Evolutionary conservation across 2,888 invertebrate species (phyloP), one percentile per base, ranked within the genome.

Genomic region (Protonemura montana): DNA sequence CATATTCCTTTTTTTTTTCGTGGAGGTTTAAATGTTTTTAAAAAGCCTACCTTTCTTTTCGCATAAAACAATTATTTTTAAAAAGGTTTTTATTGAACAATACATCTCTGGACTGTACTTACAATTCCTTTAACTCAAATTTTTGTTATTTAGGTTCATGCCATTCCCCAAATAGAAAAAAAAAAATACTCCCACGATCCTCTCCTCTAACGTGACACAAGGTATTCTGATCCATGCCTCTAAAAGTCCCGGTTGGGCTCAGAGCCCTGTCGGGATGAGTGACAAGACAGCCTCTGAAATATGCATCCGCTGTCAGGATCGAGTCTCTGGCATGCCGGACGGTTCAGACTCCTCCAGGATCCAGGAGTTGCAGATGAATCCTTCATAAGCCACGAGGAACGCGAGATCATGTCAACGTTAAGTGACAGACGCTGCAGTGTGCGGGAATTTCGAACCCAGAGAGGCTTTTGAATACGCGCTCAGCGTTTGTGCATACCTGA

Each of bases 301-400:
- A 87, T 87, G 87, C 87, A 87, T 82, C 82, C 82, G 82, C 87
- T 87, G 87, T 87, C 87, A 87, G 85, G 87, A 59, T 59, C 59
- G 28, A 41, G 35, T n/a, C 35, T 30, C 76, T 25, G n/a, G 21
- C 21, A 25, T 21, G 76, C 76, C 76, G 26, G 76, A 25, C 76
- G 76, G n/a, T 25, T 5, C n/a, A 21, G 76, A 3, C 76, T 21
- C n/a, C 76, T 26, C 1, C 78, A 28, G 78, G 21, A 28, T 78
- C 78, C 27, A 27, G 26, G 78, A 78, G 28, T 27, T 78, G 27
- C 6, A 41, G 35, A 87, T 87, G 86, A 87, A 87, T 87, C 86
- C 87, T 87, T 86, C 87, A 87, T 87, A 87, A 87, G 87, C 82
- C 78, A 16, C 59, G 59, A 59, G 13, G 16, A 21, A 13, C 13